phyloP scores from a whole-genome alignment of 2,888 invertebrate species.

The Scaptomyza caliginosa region DNA sequence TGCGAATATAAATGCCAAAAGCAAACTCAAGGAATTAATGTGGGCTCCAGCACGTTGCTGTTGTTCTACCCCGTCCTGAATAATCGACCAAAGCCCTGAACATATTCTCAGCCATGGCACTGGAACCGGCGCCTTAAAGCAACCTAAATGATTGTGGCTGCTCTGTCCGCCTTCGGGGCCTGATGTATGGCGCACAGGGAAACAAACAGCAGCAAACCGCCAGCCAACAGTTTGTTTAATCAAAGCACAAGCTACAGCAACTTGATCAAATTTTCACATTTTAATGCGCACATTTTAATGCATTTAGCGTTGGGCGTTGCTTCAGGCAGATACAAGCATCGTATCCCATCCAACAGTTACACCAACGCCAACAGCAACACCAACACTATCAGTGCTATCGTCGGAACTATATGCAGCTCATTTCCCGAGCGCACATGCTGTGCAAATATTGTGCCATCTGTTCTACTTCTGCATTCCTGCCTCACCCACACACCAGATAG shows the following conservation, averaged over 20 bases:
- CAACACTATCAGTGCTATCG: slow-evolving; percentile 5
- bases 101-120: slow-evolving; percentile 20
- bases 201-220: neutral
- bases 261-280: slow-evolving; percentile 63
- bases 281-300: slow-evolving; percentile 62
- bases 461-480: slow-evolving; percentile 9
- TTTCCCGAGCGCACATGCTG: slow-evolving; percentile 62
- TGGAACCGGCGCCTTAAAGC: slow-evolving; percentile 26
- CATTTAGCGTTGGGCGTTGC: slow-evolving; percentile 35
- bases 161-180: slow-evolving; percentile 8
- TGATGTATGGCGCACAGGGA: slow-evolving; percentile 21
- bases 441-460: slow-evolving; percentile 58
- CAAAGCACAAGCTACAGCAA: slow-evolving; percentile 47
- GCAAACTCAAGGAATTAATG: slow-evolving; percentile 61
- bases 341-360: neutral
- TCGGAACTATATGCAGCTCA: slow-evolving; percentile 65
- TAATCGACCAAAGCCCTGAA: slow-evolving; percentile 11
- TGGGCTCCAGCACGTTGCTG: slow-evolving; percentile 32
- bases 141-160: slow-evolving; percentile 41
- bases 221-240: slow-evolving; percentile 45
- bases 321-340: neutral
- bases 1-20: slow-evolving; percentile 66
- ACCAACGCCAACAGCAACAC: neutral
- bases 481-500: neutral
- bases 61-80: slow-evolving; percentile 4